phyloP scores from a whole-genome alignment of 2,113 vertebrate genomes.

The Proteles cristata region DNA sequence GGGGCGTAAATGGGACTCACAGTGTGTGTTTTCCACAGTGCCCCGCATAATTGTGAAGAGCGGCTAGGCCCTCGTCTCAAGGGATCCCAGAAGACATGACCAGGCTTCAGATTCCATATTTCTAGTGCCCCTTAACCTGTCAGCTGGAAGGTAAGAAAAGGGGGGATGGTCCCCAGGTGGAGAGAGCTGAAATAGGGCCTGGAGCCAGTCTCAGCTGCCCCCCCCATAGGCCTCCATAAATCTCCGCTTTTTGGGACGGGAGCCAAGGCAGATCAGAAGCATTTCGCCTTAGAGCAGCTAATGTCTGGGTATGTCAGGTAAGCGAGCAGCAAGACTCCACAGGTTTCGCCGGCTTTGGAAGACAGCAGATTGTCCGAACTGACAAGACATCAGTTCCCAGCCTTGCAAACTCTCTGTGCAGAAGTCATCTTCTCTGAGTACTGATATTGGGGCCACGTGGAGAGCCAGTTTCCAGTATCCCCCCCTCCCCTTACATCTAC shows the following conservation, averaged over 20 bases:
- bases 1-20: neutral
- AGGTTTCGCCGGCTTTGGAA: neutral
- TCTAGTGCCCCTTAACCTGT: neutral
- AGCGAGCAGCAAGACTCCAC: slow-evolving; percentile 63
- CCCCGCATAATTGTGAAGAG: neutral
- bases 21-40: neutral
- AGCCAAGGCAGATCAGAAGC: slow-evolving; percentile 71
- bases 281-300: slow-evolving; percentile 53
- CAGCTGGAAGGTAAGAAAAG: neutral
- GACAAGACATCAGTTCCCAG: neutral
- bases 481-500: neutral
- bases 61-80: neutral
- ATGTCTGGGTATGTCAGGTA: slow-evolving; percentile 46
- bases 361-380: neutral
- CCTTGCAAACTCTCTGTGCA: neutral
- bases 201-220: slow-evolving; percentile 23
- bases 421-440: neutral
- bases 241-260: slow-evolving; percentile 69
- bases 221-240: slow-evolving; percentile 56
- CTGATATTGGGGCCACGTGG: neutral
- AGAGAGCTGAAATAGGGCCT: slow-evolving; percentile 43
- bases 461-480: neutral
- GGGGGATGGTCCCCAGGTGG: neutral
- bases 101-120: neutral
- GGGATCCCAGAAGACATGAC: neutral